A percentile compares a stretch with the other conserved stretches of the same genome.
Evolutionary conservation across 2,888 invertebrate genomes (phyloP).

Genomic region (Neoitamus cyanurus): DNA sequence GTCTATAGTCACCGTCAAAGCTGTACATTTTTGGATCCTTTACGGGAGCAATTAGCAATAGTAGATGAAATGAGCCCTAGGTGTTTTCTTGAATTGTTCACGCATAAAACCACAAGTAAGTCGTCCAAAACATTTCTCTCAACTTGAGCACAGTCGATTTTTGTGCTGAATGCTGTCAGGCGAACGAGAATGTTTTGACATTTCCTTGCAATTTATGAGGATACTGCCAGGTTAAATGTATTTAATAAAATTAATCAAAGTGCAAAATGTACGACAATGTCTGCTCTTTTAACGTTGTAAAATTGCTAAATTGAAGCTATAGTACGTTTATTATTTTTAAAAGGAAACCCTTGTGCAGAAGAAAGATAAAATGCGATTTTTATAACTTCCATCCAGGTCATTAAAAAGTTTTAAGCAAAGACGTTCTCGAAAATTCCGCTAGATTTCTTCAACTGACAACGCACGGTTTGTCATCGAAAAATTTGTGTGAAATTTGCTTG

Average conservation of each 20-base stretch:
- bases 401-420: background rate
- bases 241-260: background rate
- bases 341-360: background rate
- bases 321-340: background rate
- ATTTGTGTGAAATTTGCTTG: constrained; percentile 19
- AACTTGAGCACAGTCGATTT: background rate
- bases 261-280: background rate
- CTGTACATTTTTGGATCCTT: constrained; percentile 70
- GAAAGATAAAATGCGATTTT: background rate
- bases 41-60: background rate
- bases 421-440: background rate
- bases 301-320: background rate
- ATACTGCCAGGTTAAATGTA: background rate
- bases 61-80: background rate
- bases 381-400: background rate
- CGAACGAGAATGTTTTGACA: background rate
- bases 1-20: constrained; percentile 91
- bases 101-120: background rate
- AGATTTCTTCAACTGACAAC: background rate
- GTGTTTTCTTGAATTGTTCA: background rate
- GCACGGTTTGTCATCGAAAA: background rate
- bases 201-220: background rate
- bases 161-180: constrained; percentile 13
- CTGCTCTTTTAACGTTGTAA: background rate
- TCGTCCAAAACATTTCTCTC: constrained; percentile 12